These are phyloP conservation scores for Anorthoa munda DNA, from an alignment of 2,888 invertebrate genomes.

Conservation along the genomic window DNA sequence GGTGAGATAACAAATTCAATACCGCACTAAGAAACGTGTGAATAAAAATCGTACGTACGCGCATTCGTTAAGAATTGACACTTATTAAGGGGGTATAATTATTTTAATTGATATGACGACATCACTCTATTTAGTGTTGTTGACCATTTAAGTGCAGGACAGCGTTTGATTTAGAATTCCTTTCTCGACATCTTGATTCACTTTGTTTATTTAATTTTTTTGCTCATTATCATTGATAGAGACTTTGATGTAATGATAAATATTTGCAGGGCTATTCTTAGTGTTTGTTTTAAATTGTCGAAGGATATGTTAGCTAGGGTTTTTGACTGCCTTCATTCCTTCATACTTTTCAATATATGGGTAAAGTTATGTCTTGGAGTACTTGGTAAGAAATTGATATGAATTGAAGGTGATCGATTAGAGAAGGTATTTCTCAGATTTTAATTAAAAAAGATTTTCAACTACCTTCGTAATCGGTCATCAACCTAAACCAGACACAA, in stretches of 20 bases:
- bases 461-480: slow-evolving; percentile 51
- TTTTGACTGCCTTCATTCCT: slow-evolving; percentile 20
- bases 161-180: slow-evolving; percentile 87
- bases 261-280: slow-evolving; percentile 54
- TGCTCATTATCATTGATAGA: slow-evolving; percentile 67
- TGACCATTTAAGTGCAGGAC: slow-evolving; percentile 81
- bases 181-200: slow-evolving; percentile 72
- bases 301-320: slow-evolving; percentile 28
- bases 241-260: slow-evolving; percentile 63
- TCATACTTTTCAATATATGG: neutral
- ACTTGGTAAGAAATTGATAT: neutral
- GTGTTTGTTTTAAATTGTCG: slow-evolving; percentile 49
- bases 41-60: slow-evolving; percentile 91
- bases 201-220: slow-evolving; percentile 65
- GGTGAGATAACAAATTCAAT: slow-evolving; percentile 67
- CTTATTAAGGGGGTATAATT: slow-evolving; percentile 90
- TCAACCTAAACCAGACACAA: slow-evolving; percentile 43
- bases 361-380: slow-evolving; percentile 2
- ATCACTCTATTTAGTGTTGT: slow-evolving; percentile 86
- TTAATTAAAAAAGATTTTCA: slow-evolving; percentile 41
- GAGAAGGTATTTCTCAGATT: slow-evolving; percentile 9
- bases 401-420: neutral
- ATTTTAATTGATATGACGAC: slow-evolving; percentile 91
- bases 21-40: slow-evolving; percentile 85
- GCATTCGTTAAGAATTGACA: slow-evolving; percentile 91